These are phyloP conservation scores for Spondyliosoma cantharus DNA, from an alignment of 2,797 vertebrate species.

Conservation along the genomic window DNA sequence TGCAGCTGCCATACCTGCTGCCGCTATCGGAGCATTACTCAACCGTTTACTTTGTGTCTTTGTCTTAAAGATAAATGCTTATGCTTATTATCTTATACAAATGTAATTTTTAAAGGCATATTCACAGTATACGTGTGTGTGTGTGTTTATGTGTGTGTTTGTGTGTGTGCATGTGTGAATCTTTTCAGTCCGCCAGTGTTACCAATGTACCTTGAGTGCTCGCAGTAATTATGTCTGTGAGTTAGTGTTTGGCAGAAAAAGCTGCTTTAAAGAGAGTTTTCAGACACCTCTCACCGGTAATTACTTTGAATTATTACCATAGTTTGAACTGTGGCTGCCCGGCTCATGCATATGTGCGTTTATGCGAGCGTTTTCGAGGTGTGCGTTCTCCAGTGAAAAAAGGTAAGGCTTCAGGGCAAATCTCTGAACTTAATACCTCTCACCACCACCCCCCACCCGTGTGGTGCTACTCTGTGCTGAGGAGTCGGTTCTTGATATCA, in stretches of 20 bases:
- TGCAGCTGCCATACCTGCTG: constrained; percentile 78
- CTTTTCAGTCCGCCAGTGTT: constrained; percentile 36
- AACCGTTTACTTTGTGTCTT: constrained; percentile 43
- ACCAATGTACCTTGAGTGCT: constrained; percentile 63
- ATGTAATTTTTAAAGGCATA: constrained; percentile 9
- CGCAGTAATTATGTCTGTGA: constrained; percentile 65
- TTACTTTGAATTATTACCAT: constrained; percentile 63
- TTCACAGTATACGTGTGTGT: constrained; percentile 10
- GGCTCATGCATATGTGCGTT: constrained; percentile 18
- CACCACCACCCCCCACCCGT: constrained; percentile 1
- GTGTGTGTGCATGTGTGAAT: constrained; percentile 12
- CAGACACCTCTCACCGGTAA: constrained; percentile 50
- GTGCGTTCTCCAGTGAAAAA: constrained; percentile 26
- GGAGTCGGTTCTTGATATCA: constrained; percentile 27
- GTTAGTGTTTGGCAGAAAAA: constrained; percentile 62
- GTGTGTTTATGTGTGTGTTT: constrained; percentile 7
- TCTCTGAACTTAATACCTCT: constrained; percentile 36
- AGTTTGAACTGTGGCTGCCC: constrained; percentile 26
- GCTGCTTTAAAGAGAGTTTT: constrained; percentile 62
- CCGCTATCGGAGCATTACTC: constrained; percentile 57
- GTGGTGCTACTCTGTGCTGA: constrained; percentile 9
- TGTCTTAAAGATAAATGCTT: constrained; percentile 10
- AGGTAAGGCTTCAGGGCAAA: constrained; percentile 34
- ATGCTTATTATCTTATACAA: neutral
- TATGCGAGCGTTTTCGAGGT: constrained; percentile 1